Conservation (phyloP, 37 sponge, comb jelly and placozoan genomes). For the Aplysina aerophoba region DNA sequence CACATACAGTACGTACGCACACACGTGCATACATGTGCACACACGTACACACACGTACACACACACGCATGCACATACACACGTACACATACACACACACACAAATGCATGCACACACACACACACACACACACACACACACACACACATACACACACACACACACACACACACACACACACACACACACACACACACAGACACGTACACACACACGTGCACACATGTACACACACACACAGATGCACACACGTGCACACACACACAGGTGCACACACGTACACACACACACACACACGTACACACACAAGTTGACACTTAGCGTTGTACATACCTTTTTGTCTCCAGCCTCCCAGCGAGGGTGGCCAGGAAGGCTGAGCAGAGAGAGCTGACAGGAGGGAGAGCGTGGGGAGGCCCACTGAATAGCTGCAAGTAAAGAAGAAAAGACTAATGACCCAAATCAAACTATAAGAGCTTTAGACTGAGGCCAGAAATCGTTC, state of each 20-base stretch:
- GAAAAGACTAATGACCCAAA: not conserved
- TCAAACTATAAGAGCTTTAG: no score
- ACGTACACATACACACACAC: conserved; percentile 12
- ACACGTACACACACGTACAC: conserved; percentile 26
- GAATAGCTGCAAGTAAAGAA: conserved; percentile 19
- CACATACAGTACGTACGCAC: not conserved
- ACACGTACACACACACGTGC: conserved; percentile 43
- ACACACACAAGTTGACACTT: no score
- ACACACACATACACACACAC: conserved; percentile 24
- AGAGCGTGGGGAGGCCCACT: conserved; percentile 64
- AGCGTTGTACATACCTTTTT: no score
- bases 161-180: conserved; percentile 13
- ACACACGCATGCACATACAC: not conserved
- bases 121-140: conserved; percentile 27
- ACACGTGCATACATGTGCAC: conserved; percentile 11
- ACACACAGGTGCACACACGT: not conserved
- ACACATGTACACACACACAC: conserved; percentile 17
- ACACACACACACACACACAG: conserved; percentile 14
- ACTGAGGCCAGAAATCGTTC: no score
- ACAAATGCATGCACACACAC: not conserved
- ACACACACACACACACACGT: not conserved
- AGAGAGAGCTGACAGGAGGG: conserved; percentile 59
- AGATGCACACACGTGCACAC: not conserved
- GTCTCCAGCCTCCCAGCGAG: not conserved
- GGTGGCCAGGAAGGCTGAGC: conserved; percentile 31